Evolutionary conservation across 2,888 invertebrate genomes (phyloP), one percentile per base, ranked within the genome.

Genomic region (Imbricaverruca yamaguchii): DNA sequence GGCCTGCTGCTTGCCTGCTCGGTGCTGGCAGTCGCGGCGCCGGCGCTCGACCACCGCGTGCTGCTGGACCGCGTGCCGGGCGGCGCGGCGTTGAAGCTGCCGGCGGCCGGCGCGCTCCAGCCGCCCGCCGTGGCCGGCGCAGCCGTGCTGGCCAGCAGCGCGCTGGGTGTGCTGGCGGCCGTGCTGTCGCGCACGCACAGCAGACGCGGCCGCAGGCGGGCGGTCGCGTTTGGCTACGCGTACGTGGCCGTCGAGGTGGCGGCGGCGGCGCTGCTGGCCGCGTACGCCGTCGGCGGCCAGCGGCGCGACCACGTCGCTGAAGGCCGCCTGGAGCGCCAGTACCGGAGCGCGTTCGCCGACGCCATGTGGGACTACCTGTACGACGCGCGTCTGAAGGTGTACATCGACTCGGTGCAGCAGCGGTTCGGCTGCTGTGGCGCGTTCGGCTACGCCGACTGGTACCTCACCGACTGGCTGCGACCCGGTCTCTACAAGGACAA

Each of bases 281-380:
- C 39, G 18, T 9, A 13, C 13, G n/a, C n/a, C 13, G 9, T 13
- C 15, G 15, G 39, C 18, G 53, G 9, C 18, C 53, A 1, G 18
- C 39, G 18, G 74, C 74, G 10, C n/a, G n/a, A 65, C 23, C 0
- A 18, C 6, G 74, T 53, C 11, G 74, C 39, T 4, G 74, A 11
- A 0, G 15, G 12, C 18, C 18, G 55, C 57, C 57, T 78, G 55
- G 56, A 78, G 23, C 56, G 57, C 2, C 56, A 57, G 13, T 78
- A 78, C 57, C n/a, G 21, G 53, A 21, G n/a, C 12, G 78, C 56
- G 57, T 57, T 78, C 23, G 78, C 57, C 56, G 11, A 57, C 57
- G 78, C 78, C 56, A 78, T 78, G 78, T 78, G 78, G 78, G 57
- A 57, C 57, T 78, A 78, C 78, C 57, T 78, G 78, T 78, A 78